Base-by-base conservation (phyloP, 2,113 vertebrate species). In the Shinisaurus crocodilurus region DNA sequence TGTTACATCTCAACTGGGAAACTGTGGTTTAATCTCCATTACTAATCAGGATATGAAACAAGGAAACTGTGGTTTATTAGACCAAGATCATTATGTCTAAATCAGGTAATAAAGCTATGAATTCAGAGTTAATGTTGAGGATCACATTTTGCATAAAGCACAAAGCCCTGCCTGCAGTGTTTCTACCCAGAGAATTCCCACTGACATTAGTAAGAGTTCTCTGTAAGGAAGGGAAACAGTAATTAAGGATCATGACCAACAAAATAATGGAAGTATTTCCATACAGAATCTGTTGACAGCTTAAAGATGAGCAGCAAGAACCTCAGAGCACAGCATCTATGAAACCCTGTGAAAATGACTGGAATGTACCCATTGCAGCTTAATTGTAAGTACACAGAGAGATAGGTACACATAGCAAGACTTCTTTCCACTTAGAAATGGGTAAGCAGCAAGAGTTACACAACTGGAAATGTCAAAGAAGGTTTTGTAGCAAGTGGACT, bases 221-320 rank as follows among this genome's bases (percentile, higher is more conserved):
- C 76, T 90, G 25, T 3, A 77, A 82, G 80, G 25, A 86, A 91
- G 88, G 43, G 29, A 57, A 88, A 18, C 82, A 89, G 57, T 37
- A 74, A 88, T 88, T 15, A 87, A 63, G 67, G 5, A 72, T 43
- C 29, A 13, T 81, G 48, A 45, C 34, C 70, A 86, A 15, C 10
- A 0, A 0, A 77, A 91, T 77, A 77, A 4, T 3, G 92, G 5
- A 86, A 1, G 12, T 1, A 20, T 13, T 86, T 37, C 32, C 45
- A 86, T 72, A 9, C 48, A 40, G 7, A 0, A 2, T 0, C 10
- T 2, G 50, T 9, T 34, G 0, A 0, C 45, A 40, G 20, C 20
- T 50, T 1, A 72, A 10, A 86, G 89, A 92, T 6, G 0, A 90
- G 3, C 5, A 87, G 89, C 82, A n/a, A 32, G 13, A 40, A 86